Conservation (phyloP, 2,888 invertebrate genomes). For the Blastobasis adustella region DNA sequence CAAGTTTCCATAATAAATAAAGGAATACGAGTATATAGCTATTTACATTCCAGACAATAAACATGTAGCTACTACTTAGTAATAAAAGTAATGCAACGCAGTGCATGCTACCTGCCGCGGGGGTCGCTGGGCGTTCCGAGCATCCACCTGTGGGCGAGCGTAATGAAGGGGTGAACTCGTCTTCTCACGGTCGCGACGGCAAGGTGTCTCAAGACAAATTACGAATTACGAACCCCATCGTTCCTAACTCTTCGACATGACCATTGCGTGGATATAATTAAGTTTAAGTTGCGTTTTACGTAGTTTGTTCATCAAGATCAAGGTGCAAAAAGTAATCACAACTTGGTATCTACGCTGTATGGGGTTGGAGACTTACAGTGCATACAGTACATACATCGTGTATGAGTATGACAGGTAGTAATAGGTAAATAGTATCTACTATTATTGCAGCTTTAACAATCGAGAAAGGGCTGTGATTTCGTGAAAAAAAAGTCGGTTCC, state of each 20-base stretch:
- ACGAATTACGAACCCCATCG: conserved; percentile 21
- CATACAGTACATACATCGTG: background rate
- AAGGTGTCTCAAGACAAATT: conserved; percentile 21
- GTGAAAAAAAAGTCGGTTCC: too few relatives aligned
- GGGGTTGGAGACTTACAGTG: background rate
- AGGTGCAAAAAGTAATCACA: background rate
- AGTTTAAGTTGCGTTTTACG: too few relatives aligned
- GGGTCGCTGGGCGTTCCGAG: conserved; percentile 30
- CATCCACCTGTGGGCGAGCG: conserved; percentile 39
- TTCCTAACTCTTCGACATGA: background rate
- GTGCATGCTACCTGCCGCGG: conserved; percentile 16
- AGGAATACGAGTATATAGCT: too few relatives aligned
- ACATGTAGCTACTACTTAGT: too few relatives aligned
- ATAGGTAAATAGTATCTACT: too few relatives aligned
- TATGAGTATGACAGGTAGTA: background rate
- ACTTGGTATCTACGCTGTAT: background rate
- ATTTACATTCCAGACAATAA: too few relatives aligned
- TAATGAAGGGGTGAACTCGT: conserved; percentile 36
- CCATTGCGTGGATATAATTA: too few relatives aligned
- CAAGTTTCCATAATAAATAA: too few relatives aligned
- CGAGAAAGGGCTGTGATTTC: too few relatives aligned
- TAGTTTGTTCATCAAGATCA: too few relatives aligned
- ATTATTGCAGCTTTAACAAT: too few relatives aligned
- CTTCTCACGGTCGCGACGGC: conserved; percentile 38
- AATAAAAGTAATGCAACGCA: too few relatives aligned